Evolutionary conservation across 1,140 invertebrate species (phyloP), one percentile per base, ranked within the genome.

Genomic region (Drosophila littoralis): DNA sequence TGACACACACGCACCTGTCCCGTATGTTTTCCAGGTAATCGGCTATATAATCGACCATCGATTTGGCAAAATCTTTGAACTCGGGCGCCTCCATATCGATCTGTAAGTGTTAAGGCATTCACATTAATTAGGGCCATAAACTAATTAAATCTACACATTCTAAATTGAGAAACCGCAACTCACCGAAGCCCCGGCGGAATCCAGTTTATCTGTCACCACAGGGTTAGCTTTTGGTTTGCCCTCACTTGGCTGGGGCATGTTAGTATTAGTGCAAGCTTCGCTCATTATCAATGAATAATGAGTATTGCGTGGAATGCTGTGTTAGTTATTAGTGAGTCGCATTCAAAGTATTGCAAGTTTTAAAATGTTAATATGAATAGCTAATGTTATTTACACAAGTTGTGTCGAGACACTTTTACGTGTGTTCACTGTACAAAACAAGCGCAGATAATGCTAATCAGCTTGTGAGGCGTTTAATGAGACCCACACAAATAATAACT

Each of bases 1-100:
- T 38, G 22, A 28, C 46, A 15, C 8, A 48, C 70, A 54, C 88
- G 93, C 93, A 97, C 96, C 71, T 83, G 75, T 88, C 96, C 90
- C 96, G 94, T 77, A 97, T 97, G 77, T 97, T 97, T 92, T 96
- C 96, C 92, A 97, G 92, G 93, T 98, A 98, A 78, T 97, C 94
- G 4, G 95, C 95, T 52, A 97, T 96, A 89, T 96, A 97, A 75
- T 97, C 95, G 1, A 96, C 94, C 96, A 97, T 97, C 59, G 95
- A 94, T 81, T 95, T 95, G 55, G 95, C 95, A 91, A 96, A 97
- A 65, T 96, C 95, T 88, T 95, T 96, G 92, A 97, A 97, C 78
- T 95, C 94, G 76, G 94, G 94, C 9, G 95, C 94, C 80, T 97
- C 96, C 96, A 97, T 97, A 61, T 92, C 92, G 81, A 92, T 92